phyloP scores from a whole-genome alignment of 2,797 vertebrate genomes.

The Hipposideros larvatus region DNA sequence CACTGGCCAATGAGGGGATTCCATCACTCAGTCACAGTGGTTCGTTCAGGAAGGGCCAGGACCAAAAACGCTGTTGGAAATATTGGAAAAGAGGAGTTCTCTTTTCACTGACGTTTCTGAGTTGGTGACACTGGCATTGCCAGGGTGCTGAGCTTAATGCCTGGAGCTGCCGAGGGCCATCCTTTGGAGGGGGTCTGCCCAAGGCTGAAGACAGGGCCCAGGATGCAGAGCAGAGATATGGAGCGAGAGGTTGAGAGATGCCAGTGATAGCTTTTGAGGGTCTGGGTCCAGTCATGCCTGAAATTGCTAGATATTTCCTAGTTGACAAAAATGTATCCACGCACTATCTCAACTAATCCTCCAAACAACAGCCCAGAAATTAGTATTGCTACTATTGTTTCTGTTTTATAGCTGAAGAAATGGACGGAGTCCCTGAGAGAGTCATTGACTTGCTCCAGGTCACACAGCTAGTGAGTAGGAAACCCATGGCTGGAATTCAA shows the following conservation, averaged over 20 bases:
- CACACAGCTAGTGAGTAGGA: neutral
- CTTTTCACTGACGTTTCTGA: neutral
- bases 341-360: neutral
- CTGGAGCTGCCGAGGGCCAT: neutral
- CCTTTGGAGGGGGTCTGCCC: neutral
- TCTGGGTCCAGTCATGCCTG: neutral
- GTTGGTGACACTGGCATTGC: neutral
- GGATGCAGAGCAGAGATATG: neutral
- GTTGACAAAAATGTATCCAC: neutral
- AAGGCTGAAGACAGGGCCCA: neutral
- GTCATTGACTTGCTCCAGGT: neutral
- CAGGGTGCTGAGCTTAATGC: neutral
- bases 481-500: neutral
- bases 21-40: neutral
- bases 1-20: neutral
- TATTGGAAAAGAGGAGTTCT: neutral
- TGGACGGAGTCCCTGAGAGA: neutral
- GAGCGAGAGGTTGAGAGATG: neutral
- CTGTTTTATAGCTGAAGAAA: neutral
- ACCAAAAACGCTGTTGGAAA: neutral
- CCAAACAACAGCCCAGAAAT: neutral
- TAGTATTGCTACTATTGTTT: neutral
- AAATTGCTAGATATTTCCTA: neutral
- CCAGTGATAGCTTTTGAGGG: neutral
- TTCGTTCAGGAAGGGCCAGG: neutral